Base-by-base conservation (phyloP, 2,888 invertebrate genomes). In the Piscicola geometra region DNA sequence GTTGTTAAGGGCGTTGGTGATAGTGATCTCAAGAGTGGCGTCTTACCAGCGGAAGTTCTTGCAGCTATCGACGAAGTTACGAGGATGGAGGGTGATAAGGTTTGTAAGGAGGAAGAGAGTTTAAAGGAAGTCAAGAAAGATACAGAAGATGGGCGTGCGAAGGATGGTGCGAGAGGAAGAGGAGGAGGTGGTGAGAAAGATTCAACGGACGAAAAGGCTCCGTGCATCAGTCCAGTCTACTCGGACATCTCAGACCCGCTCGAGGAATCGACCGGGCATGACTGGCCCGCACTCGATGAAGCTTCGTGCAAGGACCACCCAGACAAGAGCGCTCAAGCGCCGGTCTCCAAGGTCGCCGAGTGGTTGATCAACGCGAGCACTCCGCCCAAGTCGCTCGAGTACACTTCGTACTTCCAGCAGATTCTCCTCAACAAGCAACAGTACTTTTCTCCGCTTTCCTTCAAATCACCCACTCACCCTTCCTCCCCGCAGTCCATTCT, bases 141-240 rank as follows among this genome's bases (percentile, higher is more conserved):
- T 47, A 21, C 9, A 56, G 60, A 25, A 56, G 60, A 3, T 15
- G 60, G 21, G 5, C 3, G n/a, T 18, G 60, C 9, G n/a, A 56
- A 56, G n/a, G 15, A 15, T 9, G 41, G 41, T 9, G 41, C 5
- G 15, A 41, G 5, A 41, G 41, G 41, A 41, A 41, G 15, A 41
- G 15, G 15, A 41, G 41, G 41, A 41, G 41, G 41, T 9, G 41
- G 41, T 5, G 41, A 41, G 41, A n/a, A n/a, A n/a, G n/a, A n/a
- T n/a, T n/a, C n/a, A n/a, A 9, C 60, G 60, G n/a, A 56, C 3
- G 60, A 56, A 30, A 25, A 52, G 28, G 47, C 52, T 3, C n/a
- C 28, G 21, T 70, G 70, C n/a, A 36, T 70, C 35, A 73, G 73
- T 73, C 73, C 73, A 2, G 73, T 73, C 18, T 73, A 73, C 56